Conservation (phyloP, 2,888 invertebrate species). For the Cataglyphis altisquamis region DNA sequence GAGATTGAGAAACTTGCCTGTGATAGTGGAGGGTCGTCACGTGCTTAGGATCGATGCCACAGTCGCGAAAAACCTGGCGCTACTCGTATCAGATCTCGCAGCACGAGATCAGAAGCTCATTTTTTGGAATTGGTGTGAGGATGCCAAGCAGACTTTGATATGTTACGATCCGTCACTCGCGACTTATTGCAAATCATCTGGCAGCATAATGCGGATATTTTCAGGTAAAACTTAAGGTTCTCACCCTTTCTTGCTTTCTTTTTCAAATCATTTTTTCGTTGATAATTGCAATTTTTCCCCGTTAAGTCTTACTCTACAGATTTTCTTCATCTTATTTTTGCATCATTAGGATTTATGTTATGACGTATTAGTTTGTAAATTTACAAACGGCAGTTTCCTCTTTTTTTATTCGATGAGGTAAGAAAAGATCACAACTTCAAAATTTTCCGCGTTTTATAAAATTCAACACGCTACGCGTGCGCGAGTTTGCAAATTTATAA, state of each 20-base stretch:
- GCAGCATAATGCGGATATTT: slow-evolving; percentile 76
- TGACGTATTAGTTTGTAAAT: slow-evolving; percentile 13
- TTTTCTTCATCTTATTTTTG: not conserved
- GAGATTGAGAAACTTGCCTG: slow-evolving; percentile 81
- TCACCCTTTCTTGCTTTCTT: not conserved
- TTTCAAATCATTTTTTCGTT: not conserved
- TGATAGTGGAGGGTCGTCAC: slow-evolving; percentile 90
- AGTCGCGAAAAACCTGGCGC: slow-evolving; percentile 87
- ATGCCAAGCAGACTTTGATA: slow-evolving; percentile 77
- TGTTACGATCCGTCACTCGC: slow-evolving; percentile 78
- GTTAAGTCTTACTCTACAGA: not conserved
- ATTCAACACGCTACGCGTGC: slow-evolving; percentile 16
- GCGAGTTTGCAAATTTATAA: slow-evolving; percentile 40
- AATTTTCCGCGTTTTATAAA: slow-evolving; percentile 50
- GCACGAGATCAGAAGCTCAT: slow-evolving; percentile 81
- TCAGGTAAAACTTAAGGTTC: slow-evolving; percentile 64
- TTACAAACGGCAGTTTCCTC: not conserved
- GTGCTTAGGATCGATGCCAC: slow-evolving; percentile 90
- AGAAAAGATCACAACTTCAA: not conserved
- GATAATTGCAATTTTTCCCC: not conserved
- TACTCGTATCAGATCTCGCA: slow-evolving; percentile 81
- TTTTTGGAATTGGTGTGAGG: slow-evolving; percentile 85
- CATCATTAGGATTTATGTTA: not conserved
- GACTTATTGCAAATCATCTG: slow-evolving; percentile 76
- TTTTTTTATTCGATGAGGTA: not conserved